phyloP scores from a whole-genome alignment of 2,113 vertebrate genomes.

The Campylorhamphus procurvoides region DNA sequence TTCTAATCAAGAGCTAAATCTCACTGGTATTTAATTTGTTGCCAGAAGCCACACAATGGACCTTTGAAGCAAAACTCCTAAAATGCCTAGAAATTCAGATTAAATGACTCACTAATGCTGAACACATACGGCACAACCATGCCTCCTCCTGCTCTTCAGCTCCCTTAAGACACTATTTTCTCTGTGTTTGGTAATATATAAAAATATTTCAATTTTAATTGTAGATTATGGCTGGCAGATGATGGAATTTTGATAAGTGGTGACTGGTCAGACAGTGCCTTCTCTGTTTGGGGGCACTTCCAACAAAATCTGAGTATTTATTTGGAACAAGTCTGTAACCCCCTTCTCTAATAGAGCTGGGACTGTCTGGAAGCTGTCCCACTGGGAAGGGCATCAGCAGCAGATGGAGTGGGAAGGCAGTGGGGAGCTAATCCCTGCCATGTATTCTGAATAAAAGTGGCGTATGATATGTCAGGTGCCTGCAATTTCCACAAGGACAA shows the following conservation, averaged over 20 bases:
- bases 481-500: not conserved
- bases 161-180: slow-evolving; percentile 55
- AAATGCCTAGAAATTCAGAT: slow-evolving; percentile 72
- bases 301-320: not conserved
- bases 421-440: not conserved
- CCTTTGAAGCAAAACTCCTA: slow-evolving; percentile 66
- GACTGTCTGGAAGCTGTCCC: not conserved
- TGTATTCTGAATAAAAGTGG: slow-evolving; percentile 21
- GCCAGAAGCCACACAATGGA: slow-evolving; percentile 75
- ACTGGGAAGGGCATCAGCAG: not conserved
- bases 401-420: not conserved
- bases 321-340: not conserved
- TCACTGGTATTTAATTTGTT: slow-evolving; percentile 63
- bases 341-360: not conserved
- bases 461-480: not conserved
- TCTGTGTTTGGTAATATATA: slow-evolving; percentile 45
- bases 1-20: slow-evolving; percentile 66
- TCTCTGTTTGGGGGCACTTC: not conserved
- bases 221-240: slow-evolving; percentile 36
- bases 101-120: slow-evolving; percentile 69
- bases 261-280: not conserved
- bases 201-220: slow-evolving; percentile 62
- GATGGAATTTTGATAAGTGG: not conserved
- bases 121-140: slow-evolving; percentile 42
- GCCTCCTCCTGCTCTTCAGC: slow-evolving; percentile 22